Conservation (phyloP, 35 echinoderm and acorn worm species). For the Stichopus chloronotus region DNA sequence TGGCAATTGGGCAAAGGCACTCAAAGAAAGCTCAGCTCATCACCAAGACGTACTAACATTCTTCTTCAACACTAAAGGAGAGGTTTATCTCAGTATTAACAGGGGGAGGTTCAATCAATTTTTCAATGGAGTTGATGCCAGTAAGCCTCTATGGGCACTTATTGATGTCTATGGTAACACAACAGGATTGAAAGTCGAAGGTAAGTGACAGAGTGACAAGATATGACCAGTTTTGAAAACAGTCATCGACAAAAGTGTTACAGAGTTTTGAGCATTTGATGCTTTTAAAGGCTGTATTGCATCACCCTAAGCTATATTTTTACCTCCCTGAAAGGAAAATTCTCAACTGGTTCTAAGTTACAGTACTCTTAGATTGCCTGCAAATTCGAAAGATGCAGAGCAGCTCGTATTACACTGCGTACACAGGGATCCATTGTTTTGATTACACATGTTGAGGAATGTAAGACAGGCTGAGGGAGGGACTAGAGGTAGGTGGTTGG, state of each 20-base stretch:
- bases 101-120: conserved; percentile 72
- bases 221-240: background rate
- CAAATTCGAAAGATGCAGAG: too few relatives aligned
- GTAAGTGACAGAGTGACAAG: conserved; percentile 54
- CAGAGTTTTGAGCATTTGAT: background rate
- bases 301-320: too few relatives aligned
- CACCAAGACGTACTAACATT: conserved; percentile 84
- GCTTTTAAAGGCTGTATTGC: too few relatives aligned
- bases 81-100: conserved; percentile 87
- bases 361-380: too few relatives aligned
- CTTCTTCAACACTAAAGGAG: conserved; percentile 73
- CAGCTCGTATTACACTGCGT: too few relatives aligned
- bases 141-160: conserved; percentile 83
- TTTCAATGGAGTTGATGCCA: conserved; percentile 88
- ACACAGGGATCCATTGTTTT: too few relatives aligned
- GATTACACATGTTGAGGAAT: too few relatives aligned
- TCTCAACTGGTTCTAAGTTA: too few relatives aligned
- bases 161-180: conserved; percentile 99
- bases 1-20: conserved; percentile 95
- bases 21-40: conserved; percentile 81
- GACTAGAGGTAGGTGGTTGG: too few relatives aligned
- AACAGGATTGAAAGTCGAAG: conserved; percentile 85
- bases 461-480: too few relatives aligned
- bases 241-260: background rate
- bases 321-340: too few relatives aligned